Conservation (phyloP, 92 coral and sea anemone species). For the Isaurus tuberculatus region DNA sequence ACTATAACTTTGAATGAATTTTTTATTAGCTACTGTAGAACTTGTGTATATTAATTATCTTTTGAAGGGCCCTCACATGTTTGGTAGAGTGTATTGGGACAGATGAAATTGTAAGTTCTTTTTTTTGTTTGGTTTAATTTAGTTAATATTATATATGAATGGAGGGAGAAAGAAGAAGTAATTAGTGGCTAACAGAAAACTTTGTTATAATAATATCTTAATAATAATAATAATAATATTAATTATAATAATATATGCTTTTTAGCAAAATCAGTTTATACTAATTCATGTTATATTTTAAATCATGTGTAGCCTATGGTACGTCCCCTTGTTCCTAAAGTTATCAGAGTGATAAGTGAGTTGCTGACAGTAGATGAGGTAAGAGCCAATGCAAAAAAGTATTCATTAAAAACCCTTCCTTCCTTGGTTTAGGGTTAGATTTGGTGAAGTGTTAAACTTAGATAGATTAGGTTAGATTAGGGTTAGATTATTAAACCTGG, state of each 20-base stretch:
- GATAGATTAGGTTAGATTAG: no score
- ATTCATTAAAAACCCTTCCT: no score
- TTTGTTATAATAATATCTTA: no score
- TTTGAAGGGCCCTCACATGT: slow-evolving; percentile 81
- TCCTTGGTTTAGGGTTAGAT: no score
- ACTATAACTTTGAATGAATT: no score
- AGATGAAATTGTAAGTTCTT: slow-evolving; percentile 89
- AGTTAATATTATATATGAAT: no score
- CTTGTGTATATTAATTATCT: neutral
- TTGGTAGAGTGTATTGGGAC: slow-evolving; percentile 87
- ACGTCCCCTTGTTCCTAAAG: slow-evolving; percentile 95
- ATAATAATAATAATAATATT: neutral
- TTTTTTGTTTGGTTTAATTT: neutral
- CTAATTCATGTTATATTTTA: neutral
- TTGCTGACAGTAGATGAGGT: slow-evolving; percentile 88
- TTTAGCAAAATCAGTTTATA: neutral
- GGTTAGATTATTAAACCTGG: no score
- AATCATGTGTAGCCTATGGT: slow-evolving; percentile 68
- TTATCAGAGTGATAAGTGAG: slow-evolving; percentile 73
- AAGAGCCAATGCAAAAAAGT: no score
- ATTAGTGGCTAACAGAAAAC: neutral
- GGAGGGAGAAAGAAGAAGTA: neutral
- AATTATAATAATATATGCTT: neutral
- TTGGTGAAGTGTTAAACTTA: no score
- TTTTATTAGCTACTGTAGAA: neutral